phyloP scores from a whole-genome alignment of 2,888 invertebrate species.

The Drosophila fungiperda region DNA sequence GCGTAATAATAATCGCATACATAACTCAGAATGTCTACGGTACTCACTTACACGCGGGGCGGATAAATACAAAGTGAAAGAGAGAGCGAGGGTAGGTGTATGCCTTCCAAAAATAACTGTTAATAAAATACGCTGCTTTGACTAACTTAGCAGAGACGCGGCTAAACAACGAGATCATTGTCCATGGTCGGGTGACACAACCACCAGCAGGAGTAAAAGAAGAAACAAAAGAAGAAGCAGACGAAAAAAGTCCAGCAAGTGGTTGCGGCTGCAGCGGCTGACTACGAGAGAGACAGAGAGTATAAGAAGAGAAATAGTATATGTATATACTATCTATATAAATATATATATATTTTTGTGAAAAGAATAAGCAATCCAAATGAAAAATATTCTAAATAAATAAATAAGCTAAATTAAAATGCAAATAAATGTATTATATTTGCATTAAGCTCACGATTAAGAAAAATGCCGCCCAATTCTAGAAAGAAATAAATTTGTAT shows the following conservation, averaged over 20 bases:
- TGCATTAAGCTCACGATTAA: background rate
- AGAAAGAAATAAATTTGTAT: background rate
- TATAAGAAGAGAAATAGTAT: background rate
- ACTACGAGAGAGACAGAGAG: constrained; percentile 10
- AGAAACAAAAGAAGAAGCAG: constrained; percentile 23
- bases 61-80: no score
- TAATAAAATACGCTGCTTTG: constrained; percentile 45
- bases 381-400: background rate
- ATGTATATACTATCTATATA: background rate
- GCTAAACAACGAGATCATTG: constrained; percentile 62
- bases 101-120: constrained; percentile 73
- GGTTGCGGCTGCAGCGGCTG: constrained; percentile 36
- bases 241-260: constrained; percentile 41
- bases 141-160: constrained; percentile 29
- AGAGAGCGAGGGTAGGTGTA: background rate
- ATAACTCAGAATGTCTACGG: constrained; percentile 49
- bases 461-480: background rate
- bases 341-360: background rate
- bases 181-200: constrained; percentile 63
- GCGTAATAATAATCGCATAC: constrained; percentile 38
- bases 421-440: background rate
- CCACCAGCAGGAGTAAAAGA: constrained; percentile 3
- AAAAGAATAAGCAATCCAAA: background rate
- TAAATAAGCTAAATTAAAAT: background rate
- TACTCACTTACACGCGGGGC: constrained; percentile 16